phyloP scores from a whole-genome alignment of 2,113 vertebrate genomes.

The Bothrops jararaca region DNA sequence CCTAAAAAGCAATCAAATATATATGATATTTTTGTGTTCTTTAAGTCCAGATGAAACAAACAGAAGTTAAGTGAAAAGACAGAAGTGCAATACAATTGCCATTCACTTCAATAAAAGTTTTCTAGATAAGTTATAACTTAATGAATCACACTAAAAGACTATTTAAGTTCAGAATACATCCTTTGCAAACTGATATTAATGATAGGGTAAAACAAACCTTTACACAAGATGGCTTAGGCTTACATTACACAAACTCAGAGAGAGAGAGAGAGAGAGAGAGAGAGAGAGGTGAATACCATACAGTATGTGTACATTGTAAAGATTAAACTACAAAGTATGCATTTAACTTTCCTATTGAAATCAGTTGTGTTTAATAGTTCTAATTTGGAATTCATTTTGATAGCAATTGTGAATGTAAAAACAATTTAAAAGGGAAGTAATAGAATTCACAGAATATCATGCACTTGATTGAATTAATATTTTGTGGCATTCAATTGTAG shows the following conservation, averaged over 20 bases:
- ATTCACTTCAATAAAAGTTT: not conserved
- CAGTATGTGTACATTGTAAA: not conserved
- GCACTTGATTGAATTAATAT: conserved; percentile 13
- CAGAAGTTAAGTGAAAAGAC: not conserved
- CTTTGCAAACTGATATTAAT: conserved; percentile 10
- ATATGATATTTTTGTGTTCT: not conserved
- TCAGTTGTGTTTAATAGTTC: not conserved
- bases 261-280: not conserved
- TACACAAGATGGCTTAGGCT: not conserved
- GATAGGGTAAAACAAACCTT: not conserved
- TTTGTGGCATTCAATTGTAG: conserved; percentile 5
- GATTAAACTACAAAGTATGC: not conserved
- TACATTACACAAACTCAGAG: not conserved
- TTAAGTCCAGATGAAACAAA: not conserved
- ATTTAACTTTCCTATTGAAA: conserved; percentile 3
- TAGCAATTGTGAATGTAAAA: not conserved
- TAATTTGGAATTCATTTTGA: not conserved
- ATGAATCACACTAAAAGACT: not conserved
- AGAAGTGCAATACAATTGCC: not conserved
- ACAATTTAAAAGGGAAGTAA: conserved; percentile 21
- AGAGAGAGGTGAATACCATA: not conserved
- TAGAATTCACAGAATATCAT: conserved; percentile 1
- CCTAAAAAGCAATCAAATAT: not conserved
- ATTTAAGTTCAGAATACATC: conserved; percentile 1
- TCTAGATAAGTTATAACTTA: not conserved